phyloP scores from a whole-genome alignment of 2,113 vertebrate species.

The Zingel zingel region DNA sequence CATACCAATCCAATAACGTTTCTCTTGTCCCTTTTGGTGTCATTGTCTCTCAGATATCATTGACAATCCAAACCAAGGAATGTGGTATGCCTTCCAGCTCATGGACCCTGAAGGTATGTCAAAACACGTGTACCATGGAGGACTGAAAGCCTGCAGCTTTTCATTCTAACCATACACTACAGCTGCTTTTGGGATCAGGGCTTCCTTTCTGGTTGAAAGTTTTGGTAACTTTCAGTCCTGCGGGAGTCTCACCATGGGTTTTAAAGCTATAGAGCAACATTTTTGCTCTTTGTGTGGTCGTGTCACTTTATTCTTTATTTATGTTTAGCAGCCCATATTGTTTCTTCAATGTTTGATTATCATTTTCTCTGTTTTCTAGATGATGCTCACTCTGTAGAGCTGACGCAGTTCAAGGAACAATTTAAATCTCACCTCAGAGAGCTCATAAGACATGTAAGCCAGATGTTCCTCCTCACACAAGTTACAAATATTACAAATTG shows the following conservation, averaged over 20 bases:
- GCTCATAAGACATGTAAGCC: constrained; percentile 76
- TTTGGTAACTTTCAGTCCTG: not conserved
- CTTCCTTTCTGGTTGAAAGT: not conserved
- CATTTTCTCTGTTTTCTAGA: constrained; percentile 62
- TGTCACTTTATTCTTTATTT: not conserved
- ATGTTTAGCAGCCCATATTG: not conserved
- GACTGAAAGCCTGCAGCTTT: not conserved
- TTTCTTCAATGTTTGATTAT: not conserved
- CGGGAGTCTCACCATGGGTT: not conserved
- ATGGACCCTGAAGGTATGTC: constrained; percentile 83
- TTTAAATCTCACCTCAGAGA: constrained; percentile 80
- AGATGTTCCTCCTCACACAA: not conserved
- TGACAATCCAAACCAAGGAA: constrained; percentile 83
- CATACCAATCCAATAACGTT: not conserved
- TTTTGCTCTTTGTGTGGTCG: not conserved
- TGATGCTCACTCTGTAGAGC: constrained; percentile 70
- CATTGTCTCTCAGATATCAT: constrained; percentile 84
- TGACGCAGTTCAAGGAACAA: constrained; percentile 78
- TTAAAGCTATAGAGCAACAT: not conserved
- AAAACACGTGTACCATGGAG: not conserved
- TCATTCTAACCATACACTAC: not conserved
- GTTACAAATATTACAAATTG: not conserved
- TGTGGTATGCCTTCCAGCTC: constrained; percentile 90
- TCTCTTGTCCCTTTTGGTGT: not conserved
- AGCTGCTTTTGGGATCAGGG: not conserved